Evolutionary conservation across 2,888 invertebrate species (phyloP), one percentile per base, ranked within the genome.

Genomic region (Zygaena filipendulae): DNA sequence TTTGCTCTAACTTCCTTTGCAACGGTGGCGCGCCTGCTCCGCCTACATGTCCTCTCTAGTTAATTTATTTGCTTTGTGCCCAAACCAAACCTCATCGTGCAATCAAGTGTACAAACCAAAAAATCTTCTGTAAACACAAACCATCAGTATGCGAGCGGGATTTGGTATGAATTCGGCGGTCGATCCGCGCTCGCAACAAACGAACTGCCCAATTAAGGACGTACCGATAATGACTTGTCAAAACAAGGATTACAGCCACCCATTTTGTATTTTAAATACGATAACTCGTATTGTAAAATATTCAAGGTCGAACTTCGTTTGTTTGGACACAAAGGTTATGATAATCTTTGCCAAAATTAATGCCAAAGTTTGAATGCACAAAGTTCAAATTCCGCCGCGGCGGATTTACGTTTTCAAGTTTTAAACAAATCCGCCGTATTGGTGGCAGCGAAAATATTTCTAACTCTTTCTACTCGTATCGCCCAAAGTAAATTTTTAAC

Each of bases 171-270:
- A 29, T n/a, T n/a, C n/a, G n/a, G 45, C 42, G 41, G 45, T 47
- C 52, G 52, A 49, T 50, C 55, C 49, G 53, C 42, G 44, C 29
- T 40, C 40, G 51, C 36, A 39, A 51, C 45, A 53, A 61, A 59
- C 59, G 57, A 56, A 59, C 58, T 53, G 54, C 48, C 68, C 72
- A 75, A 67, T 74, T 75, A 74, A 63, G 62, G 61, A 56, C 51
- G 57, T 52, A 57, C 62, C 63, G 60, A 69, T 75, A 75, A 75
- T 75, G 68, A 71, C 60, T 75, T 77, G 67, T 74, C 70, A 74
- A 75, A 75, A 77, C 72, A 77, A 66, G 62, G 60, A 61, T 45
- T 55, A 45, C 42, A 39, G 38, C 42, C 38, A 36, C 34, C 52
- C 42, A 45, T 43, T 27, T 40, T n/a, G n/a, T n/a, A n/a, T n/a